Base-by-base conservation (phyloP, 2,113 vertebrate genomes). In the Paedocypris sp. region DNA sequence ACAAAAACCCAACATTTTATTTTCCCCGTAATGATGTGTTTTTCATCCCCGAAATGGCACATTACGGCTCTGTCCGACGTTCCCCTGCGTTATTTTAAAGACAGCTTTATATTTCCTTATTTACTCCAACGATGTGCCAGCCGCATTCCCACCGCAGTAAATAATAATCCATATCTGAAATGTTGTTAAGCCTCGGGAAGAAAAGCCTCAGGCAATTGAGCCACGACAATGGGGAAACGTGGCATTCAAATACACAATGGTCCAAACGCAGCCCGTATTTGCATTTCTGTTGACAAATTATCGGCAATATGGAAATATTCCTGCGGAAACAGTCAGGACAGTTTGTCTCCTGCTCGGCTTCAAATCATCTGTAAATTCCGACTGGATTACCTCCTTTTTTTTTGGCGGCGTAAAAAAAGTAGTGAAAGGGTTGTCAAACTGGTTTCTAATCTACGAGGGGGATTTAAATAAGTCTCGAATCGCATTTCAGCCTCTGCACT, bases 401-500 rank as follows among this genome's bases (percentile, higher is more conserved):
- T n/a, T n/a, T 63, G n/a, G 75, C 73, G 77, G 77, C 74, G 61
- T 45, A 63, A 73, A 79, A 70, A 76, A 79, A 82, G 60, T 79
- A 62, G 54, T 67, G 64, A 75, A 82, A 67, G 72, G 77, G 78
- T 84, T 83, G 83, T 86, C 83, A 82, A 77, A 72, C 72, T 68
- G 75, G 71, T 76, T 81, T 81, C 80, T 85, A 85, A 86, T 86
- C 84, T 85, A 69, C 72, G 80, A 77, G 79, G 64, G 75, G 80
- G 83, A 85, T 86, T 86, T 86, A 80, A 85, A 85, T 85, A 86
- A 83, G 59, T 82, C 77, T 77, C 83, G 66, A 69, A 62, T 73
- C 25, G 32, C 68, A 13, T 31, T 57, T 57, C 28, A 50, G 48
- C 52, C 60, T 35, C 47, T 18, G 42, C 43, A 13, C 19, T n/a